phyloP scores from a whole-genome alignment of 2,797 vertebrate genomes.

The Botia kubotai region DNA sequence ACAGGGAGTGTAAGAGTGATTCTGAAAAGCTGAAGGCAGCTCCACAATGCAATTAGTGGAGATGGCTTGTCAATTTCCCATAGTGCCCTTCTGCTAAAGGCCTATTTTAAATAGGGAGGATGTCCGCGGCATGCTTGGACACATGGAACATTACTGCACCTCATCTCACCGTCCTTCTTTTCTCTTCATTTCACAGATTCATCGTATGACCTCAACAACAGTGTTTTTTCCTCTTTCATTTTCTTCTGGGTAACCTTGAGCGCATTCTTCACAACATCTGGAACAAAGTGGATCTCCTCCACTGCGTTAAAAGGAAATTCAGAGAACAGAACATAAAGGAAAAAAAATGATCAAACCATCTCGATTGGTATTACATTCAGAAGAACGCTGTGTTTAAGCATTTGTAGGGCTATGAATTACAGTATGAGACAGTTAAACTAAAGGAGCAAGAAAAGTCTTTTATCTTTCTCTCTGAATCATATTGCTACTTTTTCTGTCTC shows the following conservation, averaged over 20 bases:
- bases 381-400: conserved; percentile 6
- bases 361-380: conserved; percentile 32
- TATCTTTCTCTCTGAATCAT: conserved; percentile 20
- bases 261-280: conserved; percentile 3
- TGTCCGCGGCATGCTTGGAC: background rate
- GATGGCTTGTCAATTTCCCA: conserved; percentile 20
- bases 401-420: conserved; percentile 31
- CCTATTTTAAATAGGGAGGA: conserved; percentile 3
- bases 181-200: background rate
- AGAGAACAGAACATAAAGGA: conserved; percentile 15
- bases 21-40: background rate
- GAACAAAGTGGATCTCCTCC: background rate
- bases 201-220: background rate
- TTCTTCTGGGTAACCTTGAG: conserved; percentile 5
- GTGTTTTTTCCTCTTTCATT: background rate
- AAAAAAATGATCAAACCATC: conserved; percentile 4
- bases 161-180: background rate
- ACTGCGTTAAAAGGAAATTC: background rate
- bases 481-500: conserved; percentile 26
- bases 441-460: conserved; percentile 15
- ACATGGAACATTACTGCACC: background rate
- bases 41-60: conserved; percentile 1
- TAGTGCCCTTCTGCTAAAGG: conserved; percentile 11
- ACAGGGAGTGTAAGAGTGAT: background rate
- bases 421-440: conserved; percentile 31